Percentiles rank a stretch among this genome's conserved stretches.
Conservation (phyloP, 2,888 invertebrate genomes). For the Eristalis intricaria region DNA sequence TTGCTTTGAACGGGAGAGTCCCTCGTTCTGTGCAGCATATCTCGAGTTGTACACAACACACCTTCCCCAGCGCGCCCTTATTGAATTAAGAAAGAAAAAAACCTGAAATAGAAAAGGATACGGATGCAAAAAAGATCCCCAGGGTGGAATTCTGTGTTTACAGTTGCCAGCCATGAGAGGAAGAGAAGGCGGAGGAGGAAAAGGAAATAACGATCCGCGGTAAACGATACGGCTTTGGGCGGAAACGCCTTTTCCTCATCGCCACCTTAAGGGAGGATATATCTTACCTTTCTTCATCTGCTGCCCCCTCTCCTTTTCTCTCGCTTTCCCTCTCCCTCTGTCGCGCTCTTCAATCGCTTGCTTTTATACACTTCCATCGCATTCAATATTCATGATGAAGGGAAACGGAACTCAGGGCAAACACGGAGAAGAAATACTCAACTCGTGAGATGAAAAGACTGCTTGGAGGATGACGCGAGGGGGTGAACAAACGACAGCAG, state of each 20-base stretch:
- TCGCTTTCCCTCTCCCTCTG: neutral
- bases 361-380: slow-evolving; percentile 21
- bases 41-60: neutral
- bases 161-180: neutral
- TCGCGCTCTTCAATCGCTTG: neutral
- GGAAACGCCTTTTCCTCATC: slow-evolving; percentile 54
- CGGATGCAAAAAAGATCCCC: slow-evolving; percentile 36
- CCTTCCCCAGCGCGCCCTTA: slow-evolving; percentile 6
- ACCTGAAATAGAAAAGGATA: neutral
- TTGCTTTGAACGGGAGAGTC: slow-evolving; percentile 7
- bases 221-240: slow-evolving; percentile 58
- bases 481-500: slow-evolving; percentile 8
- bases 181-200: neutral
- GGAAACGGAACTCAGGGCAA: slow-evolving; percentile 6
- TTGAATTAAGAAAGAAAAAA: slow-evolving; percentile 36
- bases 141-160: slow-evolving; percentile 28
- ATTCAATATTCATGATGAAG: slow-evolving; percentile 54
- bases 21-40: slow-evolving; percentile 19
- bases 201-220: slow-evolving; percentile 63
- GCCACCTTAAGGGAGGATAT: slow-evolving; percentile 38
- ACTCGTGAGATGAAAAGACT: slow-evolving; percentile 21
- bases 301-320: neutral
- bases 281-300: slow-evolving; percentile 33
- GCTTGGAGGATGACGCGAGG: neutral
- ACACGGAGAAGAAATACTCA: neutral